Conservation (phyloP, 2,797 vertebrate species). For the Macropus fuliginosus region DNA sequence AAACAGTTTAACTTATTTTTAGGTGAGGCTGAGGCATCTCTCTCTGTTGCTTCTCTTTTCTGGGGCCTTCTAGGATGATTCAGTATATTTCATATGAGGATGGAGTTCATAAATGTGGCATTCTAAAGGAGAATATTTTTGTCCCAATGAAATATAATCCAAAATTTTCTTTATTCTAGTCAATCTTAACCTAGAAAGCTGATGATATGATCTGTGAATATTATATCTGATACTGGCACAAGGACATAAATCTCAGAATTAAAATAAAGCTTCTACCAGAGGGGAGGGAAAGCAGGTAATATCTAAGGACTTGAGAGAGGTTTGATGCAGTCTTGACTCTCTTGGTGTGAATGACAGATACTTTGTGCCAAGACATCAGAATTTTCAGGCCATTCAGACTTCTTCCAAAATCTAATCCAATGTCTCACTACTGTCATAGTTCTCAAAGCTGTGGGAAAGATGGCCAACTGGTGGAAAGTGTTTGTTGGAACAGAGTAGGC, state of each 20-base stretch:
- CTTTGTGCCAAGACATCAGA: background rate
- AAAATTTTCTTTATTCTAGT: background rate
- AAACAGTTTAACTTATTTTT: background rate
- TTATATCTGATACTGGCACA: too few species aligned
- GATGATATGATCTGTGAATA: too few species aligned
- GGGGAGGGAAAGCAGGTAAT: background rate
- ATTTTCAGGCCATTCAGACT: background rate
- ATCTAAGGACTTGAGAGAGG: background rate
- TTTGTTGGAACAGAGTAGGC: background rate
- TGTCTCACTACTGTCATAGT: background rate
- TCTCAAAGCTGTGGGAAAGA: background rate
- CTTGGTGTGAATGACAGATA: background rate
- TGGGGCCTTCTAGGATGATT: background rate
- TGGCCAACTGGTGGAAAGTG: background rate
- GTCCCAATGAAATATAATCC: background rate
- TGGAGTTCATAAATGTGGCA: background rate
- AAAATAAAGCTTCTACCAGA: background rate
- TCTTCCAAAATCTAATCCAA: background rate
- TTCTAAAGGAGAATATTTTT: background rate
- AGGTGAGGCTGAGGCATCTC: background rate
- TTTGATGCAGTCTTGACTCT: background rate
- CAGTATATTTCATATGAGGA: background rate
- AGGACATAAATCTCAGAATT: too few species aligned
- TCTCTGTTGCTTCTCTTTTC: background rate
- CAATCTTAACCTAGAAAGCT: background rate